Evolutionary conservation across 2,797 vertebrate species (phyloP).

Genomic region (Myotis vivesi): DNA sequence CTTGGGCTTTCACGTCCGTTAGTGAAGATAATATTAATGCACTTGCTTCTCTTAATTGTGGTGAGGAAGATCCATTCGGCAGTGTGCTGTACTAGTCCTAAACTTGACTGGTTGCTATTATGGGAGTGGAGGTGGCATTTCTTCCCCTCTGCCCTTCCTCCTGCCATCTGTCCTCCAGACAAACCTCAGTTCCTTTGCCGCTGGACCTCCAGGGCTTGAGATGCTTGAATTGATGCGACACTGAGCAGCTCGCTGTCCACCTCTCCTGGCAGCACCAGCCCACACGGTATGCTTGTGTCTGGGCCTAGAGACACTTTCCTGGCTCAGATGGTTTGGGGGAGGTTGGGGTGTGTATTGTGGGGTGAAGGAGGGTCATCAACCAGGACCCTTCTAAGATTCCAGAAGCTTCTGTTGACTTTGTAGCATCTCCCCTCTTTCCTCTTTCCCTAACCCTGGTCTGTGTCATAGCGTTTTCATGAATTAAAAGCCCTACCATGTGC

Average conservation of each 20-base stretch:
- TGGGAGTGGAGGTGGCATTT: neutral
- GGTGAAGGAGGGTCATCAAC: neutral
- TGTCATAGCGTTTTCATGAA: neutral
- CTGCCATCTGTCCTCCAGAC: neutral
- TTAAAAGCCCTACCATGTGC: neutral
- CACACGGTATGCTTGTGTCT: fast-evolving
- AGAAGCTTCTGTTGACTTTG: neutral
- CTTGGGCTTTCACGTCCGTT: no score
- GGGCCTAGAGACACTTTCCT: neutral
- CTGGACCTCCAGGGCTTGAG: neutral
- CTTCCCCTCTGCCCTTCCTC: neutral
- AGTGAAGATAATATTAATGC: neutral
- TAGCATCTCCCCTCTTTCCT: neutral
- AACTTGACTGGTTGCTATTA: neutral
- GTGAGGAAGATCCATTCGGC: neutral
- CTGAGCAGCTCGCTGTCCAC: neutral
- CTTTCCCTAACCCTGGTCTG: neutral
- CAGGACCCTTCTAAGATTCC: neutral
- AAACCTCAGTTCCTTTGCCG: neutral
- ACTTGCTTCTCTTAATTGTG: neutral
- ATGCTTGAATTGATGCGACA: neutral
- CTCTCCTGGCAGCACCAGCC: neutral
- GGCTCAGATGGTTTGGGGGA: neutral
- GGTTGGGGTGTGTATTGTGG: neutral
- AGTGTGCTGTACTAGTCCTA: neutral